Base-by-base conservation (phyloP, 1,140 invertebrate species). In the Hydropsyche tenuis region DNA sequence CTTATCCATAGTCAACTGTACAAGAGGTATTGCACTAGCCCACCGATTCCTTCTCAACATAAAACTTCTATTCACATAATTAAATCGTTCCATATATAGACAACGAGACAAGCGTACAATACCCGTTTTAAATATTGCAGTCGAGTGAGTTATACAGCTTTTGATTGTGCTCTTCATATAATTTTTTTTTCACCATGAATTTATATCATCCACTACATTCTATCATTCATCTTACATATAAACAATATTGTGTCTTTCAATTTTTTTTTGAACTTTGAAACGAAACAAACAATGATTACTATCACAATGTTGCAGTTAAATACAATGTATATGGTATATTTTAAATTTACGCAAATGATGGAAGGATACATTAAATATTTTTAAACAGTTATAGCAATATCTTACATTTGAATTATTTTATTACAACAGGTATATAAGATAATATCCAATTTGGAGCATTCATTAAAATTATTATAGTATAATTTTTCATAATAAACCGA, bases 141-240 rank as follows among this genome's bases (percentile, higher is more conserved):
- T 48, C 16, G 12, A 48, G 11, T 14, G 16, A 48, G 11, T 48
- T n/a, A n/a, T n/a, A 48, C 45, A 48, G 12, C 7, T 22, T 22
- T 60, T 25, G 56, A 60, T 60, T 60, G 56, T 60, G 56, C 56
- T 25, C 11, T 25, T 20, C 56, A 25, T n/a, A 22, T n/a, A 25
- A 53, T 53, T n/a, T 22, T 20, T 53, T 20, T 53, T 60, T 25
- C 22, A 48, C 45, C 30, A 9, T 37, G 30, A 37, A 37, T 37
- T 37, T 37, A 37, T 9, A 37, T 60, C 23, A 12, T 60, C 22
- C 56, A 6, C 56, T 23, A 60, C 56, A 60, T 60, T 60, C 56
- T 60, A 60, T 60, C 56, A 60, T 60, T 60, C 56, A 60, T 60
- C 56, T 56, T 56, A 56, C 51, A 60, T 60, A 25, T 48, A 25